Evolutionary conservation across 1,140 invertebrate genomes (phyloP), one percentile per base, ranked within the genome.

Genomic region (Oryctes rhinoceros): DNA sequence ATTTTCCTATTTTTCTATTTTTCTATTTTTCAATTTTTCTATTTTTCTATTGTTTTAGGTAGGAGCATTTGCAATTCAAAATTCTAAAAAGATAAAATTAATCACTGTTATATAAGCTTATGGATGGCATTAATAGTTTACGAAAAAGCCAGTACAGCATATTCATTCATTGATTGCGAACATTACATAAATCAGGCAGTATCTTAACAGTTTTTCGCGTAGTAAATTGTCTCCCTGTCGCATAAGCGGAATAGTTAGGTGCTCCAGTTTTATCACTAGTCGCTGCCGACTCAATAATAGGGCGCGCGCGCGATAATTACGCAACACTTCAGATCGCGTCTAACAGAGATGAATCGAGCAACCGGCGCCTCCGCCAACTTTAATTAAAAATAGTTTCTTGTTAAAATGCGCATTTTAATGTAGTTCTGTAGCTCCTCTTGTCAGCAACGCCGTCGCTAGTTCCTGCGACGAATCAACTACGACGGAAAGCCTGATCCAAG

Each of bases 381-480:
- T 71, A 71, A 71, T 71, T 71, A 71, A 71, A 71, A 71, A 71
- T 71, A 71, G 65, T 71, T 71, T 71, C 20, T 3, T 24, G 18
- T 71, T 71, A 71, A 71, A 71, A 71, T 71, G 65, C 65, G 35
- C 65, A 71, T 71, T 71, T 71, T 71, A 71, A 71, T 71, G 35
- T 18, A 71, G 24, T 71, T 5, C 65, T 30, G 24, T 71, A 71
- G 9, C 65, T 71, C 24, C 4, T 9, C 11, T 24, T 71, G 18
- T 30, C 35, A 24, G 1, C 2, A 71, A 71, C 24, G 65, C 65
- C 35, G 18, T 5, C 11, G n/a, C 24, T 15, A 18, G 62, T 67
- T 20, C 24, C 24, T 24, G n/a, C 24, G 24, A 71, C 65, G 65
- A 71, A 18, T 59, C 53, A 59, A 59, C 53, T 59, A 18, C 15